Evolutionary conservation across 2,797 vertebrate species (phyloP).

Genomic region (Coranthus polyacanthus): DNA sequence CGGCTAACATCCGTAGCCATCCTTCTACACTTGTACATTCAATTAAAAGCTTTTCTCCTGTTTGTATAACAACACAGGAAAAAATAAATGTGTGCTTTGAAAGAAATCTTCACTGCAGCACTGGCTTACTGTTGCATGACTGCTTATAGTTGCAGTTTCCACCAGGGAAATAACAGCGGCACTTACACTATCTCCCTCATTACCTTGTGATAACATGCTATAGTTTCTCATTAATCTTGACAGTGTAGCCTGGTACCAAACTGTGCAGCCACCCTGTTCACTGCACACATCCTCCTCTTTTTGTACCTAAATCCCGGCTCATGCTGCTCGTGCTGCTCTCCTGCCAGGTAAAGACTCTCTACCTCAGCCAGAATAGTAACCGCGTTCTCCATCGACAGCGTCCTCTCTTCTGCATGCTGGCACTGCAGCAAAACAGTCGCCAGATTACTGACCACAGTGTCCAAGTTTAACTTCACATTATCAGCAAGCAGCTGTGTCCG

Average conservation of each 20-base stretch:
- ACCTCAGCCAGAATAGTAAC: slow-evolving; percentile 39
- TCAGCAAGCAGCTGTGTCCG: slow-evolving; percentile 67
- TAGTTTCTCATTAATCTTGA: slow-evolving; percentile 46
- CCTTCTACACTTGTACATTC: background rate
- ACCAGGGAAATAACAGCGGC: slow-evolving; percentile 36
- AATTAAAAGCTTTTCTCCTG: slow-evolving; percentile 11
- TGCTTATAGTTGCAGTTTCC: slow-evolving; percentile 16
- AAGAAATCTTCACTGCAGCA: slow-evolving; percentile 35
- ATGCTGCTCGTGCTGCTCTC: slow-evolving; percentile 14
- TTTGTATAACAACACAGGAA: slow-evolving; percentile 2
- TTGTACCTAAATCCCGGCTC: slow-evolving; percentile 9
- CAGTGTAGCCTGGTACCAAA: slow-evolving; percentile 23
- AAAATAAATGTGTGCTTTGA: slow-evolving; percentile 41
- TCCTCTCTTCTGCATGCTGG: background rate
- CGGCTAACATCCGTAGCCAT: background rate
- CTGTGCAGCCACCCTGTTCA: background rate
- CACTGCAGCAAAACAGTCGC: slow-evolving; percentile 38
- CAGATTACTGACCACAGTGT: slow-evolving; percentile 66
- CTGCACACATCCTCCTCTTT: slow-evolving; percentile 3
- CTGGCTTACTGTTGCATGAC: slow-evolving; percentile 15
- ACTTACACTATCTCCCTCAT: slow-evolving; percentile 35
- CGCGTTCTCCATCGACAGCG: slow-evolving; percentile 35
- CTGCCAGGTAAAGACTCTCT: slow-evolving; percentile 48
- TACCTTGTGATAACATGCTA: slow-evolving; percentile 26
- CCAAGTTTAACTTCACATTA: slow-evolving; percentile 67